Conservation (phyloP, 2,888 invertebrate species). For the Apodemia zela region DNA sequence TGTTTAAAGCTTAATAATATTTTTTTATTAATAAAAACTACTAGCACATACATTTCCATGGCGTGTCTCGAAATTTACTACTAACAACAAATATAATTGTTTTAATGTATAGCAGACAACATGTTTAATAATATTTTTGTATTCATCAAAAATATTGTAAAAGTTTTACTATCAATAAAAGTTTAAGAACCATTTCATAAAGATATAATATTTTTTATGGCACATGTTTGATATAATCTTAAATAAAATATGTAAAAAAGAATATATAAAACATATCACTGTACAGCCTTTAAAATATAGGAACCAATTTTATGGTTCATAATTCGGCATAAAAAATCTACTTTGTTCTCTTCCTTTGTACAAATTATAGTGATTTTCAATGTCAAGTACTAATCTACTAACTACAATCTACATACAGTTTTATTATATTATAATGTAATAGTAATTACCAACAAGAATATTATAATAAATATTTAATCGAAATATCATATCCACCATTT, state of each 20-base stretch:
- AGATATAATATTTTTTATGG: background rate
- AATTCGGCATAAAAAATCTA: background rate
- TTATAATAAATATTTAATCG: background rate
- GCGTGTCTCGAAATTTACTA: background rate
- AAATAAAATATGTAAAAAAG: background rate
- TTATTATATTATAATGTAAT: background rate
- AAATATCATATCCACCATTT: background rate
- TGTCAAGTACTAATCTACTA: background rate
- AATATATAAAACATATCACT: constrained; percentile 3
- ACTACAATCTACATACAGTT: background rate
- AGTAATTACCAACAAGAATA: background rate
- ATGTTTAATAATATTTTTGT: no score
- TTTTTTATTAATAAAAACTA: background rate
- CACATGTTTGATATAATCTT: constrained; percentile 2
- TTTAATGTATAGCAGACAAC: no score
- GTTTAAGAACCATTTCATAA: no score
- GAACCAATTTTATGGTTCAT: background rate
- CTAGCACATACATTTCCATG: background rate
- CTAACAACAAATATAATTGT: background rate
- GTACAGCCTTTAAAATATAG: background rate
- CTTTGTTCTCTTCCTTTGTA: background rate
- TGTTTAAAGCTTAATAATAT: constrained; percentile 10
- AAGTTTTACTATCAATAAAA: no score
- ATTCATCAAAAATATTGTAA: no score
- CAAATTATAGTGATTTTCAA: background rate